Evolutionary conservation across 1,140 invertebrate genomes (phyloP).

Genomic region (Bombus vancouverensis): DNA sequence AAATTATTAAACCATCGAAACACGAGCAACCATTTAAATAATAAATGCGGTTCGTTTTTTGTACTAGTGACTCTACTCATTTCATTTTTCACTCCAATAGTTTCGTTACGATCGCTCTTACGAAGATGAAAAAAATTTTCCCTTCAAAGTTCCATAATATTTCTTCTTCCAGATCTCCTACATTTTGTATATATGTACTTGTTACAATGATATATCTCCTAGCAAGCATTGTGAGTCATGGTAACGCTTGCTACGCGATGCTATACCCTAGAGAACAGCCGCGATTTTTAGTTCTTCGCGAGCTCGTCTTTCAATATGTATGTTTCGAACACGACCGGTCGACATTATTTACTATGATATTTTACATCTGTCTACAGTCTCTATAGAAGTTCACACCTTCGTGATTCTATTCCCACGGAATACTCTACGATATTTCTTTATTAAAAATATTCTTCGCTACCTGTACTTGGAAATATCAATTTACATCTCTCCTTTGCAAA

Average conservation of each 20-base stretch:
- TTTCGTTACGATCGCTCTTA: not conserved
- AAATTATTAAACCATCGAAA: not conserved
- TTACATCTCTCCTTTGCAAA: too few species aligned
- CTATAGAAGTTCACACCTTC: not conserved
- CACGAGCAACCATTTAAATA: not conserved
- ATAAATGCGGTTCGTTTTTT: not conserved
- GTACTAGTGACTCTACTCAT: not conserved
- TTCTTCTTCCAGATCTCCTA: too few species aligned
- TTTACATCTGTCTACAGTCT: not conserved
- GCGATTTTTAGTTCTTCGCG: constrained; percentile 3
- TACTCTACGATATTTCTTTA: not conserved
- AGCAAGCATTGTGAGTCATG: not conserved
- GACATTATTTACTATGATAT: constrained; percentile 8
- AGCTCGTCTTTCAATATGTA: not conserved
- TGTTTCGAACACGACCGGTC: not conserved
- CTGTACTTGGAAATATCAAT: not conserved
- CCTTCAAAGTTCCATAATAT: not conserved
- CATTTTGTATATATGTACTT: not conserved
- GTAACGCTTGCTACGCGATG: not conserved
- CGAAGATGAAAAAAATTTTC: not conserved
- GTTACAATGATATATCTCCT: not conserved
- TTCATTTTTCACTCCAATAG: not conserved
- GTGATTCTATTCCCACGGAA: not conserved
- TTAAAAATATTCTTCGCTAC: not conserved
- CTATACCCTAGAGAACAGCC: not conserved